A percentile compares a stretch with the other conserved stretches of the same genome.
Evolutionary conservation across 2,888 invertebrate species (phyloP).

Genomic region (Drosophila ezoana): DNA sequence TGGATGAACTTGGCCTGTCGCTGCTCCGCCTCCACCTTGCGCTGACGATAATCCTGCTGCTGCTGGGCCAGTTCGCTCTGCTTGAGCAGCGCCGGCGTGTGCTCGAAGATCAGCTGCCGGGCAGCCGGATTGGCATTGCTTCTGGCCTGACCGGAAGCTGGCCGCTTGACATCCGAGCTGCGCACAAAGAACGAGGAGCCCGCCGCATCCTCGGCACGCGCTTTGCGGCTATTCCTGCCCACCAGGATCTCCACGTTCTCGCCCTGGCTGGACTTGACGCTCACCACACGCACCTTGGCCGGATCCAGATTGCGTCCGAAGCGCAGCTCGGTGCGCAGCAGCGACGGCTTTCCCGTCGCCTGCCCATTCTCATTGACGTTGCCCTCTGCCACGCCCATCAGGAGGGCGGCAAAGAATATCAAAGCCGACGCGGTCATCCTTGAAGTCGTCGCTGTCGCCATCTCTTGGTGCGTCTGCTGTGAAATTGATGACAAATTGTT

Average conservation of each 20-base stretch:
- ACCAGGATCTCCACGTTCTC: conserved; percentile 89
- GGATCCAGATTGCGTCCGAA: conserved; percentile 92
- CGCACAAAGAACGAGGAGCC: conserved; percentile 76
- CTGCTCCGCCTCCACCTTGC: conserved; percentile 67
- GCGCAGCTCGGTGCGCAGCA: conserved; percentile 90
- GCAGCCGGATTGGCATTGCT: conserved; percentile 42
- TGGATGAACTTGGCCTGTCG: conserved; percentile 74
- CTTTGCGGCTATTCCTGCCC: conserved; percentile 80
- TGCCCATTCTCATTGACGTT: conserved; percentile 18
- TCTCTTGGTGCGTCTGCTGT: conserved; percentile 53
- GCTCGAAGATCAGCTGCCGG: conserved; percentile 66
- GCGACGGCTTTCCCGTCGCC: conserved; percentile 85
- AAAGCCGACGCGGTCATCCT: conserved; percentile 23
- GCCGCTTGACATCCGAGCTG: conserved; percentile 61
- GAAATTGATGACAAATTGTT: conserved; percentile 44
- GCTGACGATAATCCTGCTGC: conserved; percentile 65
- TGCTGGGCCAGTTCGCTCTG: conserved; percentile 72
- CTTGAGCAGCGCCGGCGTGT: conserved; percentile 75
- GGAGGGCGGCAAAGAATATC: conserved; percentile 28
- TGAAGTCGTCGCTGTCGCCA: conserved; percentile 42
- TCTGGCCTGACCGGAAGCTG: conserved; percentile 28
- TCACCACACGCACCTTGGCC: conserved; percentile 90
- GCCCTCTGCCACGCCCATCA: conserved; percentile 33
- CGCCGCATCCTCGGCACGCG: conserved; percentile 62
- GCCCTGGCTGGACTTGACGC: conserved; percentile 91